Evolutionary conservation across 2,888 invertebrate species (phyloP).

Genomic region (Erynnis tages): DNA sequence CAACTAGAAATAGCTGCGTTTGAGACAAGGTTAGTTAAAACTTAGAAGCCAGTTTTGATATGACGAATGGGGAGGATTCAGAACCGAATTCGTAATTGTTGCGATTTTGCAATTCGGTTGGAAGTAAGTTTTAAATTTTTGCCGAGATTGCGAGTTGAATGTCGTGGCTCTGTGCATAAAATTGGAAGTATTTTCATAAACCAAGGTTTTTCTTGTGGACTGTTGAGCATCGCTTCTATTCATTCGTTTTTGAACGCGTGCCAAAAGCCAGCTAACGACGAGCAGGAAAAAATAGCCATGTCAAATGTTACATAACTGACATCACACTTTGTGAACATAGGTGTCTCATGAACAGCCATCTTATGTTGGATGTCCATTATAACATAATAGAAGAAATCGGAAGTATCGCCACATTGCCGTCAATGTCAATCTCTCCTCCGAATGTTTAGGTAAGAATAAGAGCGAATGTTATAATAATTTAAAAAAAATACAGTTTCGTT

Average conservation of each 20-base stretch:
- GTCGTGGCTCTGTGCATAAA: constrained; percentile 16
- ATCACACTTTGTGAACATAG: constrained; percentile 40
- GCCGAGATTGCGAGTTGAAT: background rate
- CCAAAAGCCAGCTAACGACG: constrained; percentile 67
- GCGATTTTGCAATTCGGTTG: background rate
- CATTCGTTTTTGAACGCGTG: constrained; percentile 59
- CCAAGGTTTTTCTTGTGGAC: constrained; percentile 31
- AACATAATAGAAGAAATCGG: too few species aligned
- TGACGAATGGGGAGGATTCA: background rate
- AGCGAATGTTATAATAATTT: too few species aligned
- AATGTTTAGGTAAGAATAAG: too few species aligned
- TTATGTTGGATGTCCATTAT: too few species aligned
- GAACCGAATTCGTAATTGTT: background rate
- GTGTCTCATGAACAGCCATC: constrained; percentile 31
- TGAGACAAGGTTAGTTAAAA: constrained; percentile 32
- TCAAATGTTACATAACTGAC: constrained; percentile 54
- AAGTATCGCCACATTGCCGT: too few species aligned
- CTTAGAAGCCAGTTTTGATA: constrained; percentile 7
- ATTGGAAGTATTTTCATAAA: constrained; percentile 30
- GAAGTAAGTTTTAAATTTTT: background rate
- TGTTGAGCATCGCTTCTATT: constrained; percentile 35
- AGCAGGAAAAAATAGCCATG: constrained; percentile 74
- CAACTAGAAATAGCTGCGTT: constrained; percentile 31
- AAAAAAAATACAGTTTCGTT: too few species aligned
- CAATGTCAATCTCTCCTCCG: too few species aligned